Percentiles rank a stretch among this genome's conserved stretches.
Conservation (phyloP, 2,113 vertebrate species). For the Rhabdomys dilectus region DNA sequence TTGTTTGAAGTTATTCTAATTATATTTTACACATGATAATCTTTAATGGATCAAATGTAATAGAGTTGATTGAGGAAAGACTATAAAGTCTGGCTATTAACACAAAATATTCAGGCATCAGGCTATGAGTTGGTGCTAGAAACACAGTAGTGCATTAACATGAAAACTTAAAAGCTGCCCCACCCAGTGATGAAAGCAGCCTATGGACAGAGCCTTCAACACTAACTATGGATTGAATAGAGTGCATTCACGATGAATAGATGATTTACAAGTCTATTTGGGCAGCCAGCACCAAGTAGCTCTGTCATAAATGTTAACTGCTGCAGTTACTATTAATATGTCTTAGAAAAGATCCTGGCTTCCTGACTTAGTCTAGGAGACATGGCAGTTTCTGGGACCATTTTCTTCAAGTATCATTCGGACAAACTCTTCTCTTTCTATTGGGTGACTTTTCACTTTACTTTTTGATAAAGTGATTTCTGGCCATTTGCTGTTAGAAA, state of each 20-base stretch:
- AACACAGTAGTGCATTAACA: background rate
- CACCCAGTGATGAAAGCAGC: background rate
- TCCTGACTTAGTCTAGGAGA: background rate
- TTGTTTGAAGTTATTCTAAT: background rate
- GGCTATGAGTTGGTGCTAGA: background rate
- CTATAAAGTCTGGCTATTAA: background rate
- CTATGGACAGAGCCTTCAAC: background rate
- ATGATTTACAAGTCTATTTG: background rate
- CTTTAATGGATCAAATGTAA: constrained; percentile 22
- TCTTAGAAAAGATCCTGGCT: background rate
- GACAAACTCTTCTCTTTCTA: background rate
- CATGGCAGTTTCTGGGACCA: accelerated
- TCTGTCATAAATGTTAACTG: background rate
- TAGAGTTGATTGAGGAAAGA: background rate
- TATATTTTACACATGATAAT: background rate
- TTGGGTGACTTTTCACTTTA: background rate
- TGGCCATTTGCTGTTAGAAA: background rate
- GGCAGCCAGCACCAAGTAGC: background rate
- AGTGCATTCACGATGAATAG: background rate
- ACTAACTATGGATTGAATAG: background rate
- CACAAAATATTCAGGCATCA: background rate
- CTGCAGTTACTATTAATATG: background rate
- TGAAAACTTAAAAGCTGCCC: accelerated
- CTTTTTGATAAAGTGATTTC: background rate
- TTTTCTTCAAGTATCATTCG: background rate